Evolutionary conservation across 2,888 invertebrate genomes (phyloP).

Genomic region (Habrosyne pyritoides): DNA sequence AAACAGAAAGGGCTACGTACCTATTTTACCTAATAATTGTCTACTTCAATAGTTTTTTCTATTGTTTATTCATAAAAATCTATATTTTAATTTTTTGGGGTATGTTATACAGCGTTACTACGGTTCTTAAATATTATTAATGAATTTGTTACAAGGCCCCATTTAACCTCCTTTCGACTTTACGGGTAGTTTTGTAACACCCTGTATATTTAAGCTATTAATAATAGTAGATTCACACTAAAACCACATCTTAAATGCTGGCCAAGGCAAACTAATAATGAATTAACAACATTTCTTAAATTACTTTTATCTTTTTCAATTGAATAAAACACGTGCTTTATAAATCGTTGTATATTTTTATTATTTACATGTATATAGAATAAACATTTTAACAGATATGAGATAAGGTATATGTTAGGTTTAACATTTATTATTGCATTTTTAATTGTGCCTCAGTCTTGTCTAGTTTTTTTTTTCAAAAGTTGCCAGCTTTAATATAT

Average conservation of each 20-base stretch:
- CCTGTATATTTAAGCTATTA: too few species aligned
- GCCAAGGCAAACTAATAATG: slow-evolving; percentile 55
- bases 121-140: too few species aligned
- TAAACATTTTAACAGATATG: slow-evolving; percentile 9
- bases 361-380: slow-evolving; percentile 42
- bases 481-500: too few species aligned
- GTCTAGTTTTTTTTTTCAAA: neutral
- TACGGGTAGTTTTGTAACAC: too few species aligned
- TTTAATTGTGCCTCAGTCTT: neutral
- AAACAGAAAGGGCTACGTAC: too few species aligned
- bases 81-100: too few species aligned
- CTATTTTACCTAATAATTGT: too few species aligned
- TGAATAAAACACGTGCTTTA: slow-evolving; percentile 45
- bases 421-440: slow-evolving; percentile 1
- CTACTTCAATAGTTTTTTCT: too few species aligned
- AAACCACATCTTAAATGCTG: slow-evolving; percentile 43
- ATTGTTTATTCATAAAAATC: too few species aligned
- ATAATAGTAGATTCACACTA: neutral
- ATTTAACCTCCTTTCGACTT: too few species aligned
- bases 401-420: neutral
- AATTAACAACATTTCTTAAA: slow-evolving; percentile 20
- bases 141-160: too few species aligned
- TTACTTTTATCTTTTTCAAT: slow-evolving; percentile 29
- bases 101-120: too few species aligned
- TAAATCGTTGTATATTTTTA: slow-evolving; percentile 63